Conservation (phyloP, 2,888 invertebrate genomes). For the Balanococcus diminutus region DNA sequence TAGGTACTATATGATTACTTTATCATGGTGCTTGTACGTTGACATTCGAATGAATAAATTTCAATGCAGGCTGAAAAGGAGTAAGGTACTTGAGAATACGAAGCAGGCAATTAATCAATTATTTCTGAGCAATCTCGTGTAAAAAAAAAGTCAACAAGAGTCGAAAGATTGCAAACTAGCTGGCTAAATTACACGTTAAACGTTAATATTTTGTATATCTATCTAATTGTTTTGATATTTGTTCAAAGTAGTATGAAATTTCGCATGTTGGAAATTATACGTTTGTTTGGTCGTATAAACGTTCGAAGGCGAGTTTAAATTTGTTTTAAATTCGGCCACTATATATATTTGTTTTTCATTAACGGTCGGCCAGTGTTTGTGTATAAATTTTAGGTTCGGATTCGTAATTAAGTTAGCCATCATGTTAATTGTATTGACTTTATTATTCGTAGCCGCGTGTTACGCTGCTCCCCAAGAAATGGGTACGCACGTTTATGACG, state of each 20-base stretch:
- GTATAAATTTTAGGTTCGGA: not conserved
- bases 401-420: not conserved
- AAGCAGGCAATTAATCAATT: not conserved
- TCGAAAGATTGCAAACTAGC: not conserved
- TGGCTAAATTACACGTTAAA: not conserved
- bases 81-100: not conserved
- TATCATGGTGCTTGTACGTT: not conserved
- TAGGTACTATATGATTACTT: not conserved
- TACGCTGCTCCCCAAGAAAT: slow-evolving; percentile 36
- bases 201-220: not conserved
- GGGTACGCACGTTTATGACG: slow-evolving; percentile 41
- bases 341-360: slow-evolving; percentile 27
- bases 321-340: not conserved
- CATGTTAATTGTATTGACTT: slow-evolving; percentile 9
- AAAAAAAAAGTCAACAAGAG: not conserved
- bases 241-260: not conserved
- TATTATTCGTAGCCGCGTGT: slow-evolving; percentile 3
- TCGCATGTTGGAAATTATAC: slow-evolving; percentile 14
- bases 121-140: not conserved
- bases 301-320: not conserved
- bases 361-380: not conserved
- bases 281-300: not conserved
- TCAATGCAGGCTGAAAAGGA: no score
- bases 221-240: not conserved
- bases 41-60: not conserved